Evolutionary conservation across 2,888 invertebrate genomes (phyloP).

Genomic region (Mythimna vitellina): DNA sequence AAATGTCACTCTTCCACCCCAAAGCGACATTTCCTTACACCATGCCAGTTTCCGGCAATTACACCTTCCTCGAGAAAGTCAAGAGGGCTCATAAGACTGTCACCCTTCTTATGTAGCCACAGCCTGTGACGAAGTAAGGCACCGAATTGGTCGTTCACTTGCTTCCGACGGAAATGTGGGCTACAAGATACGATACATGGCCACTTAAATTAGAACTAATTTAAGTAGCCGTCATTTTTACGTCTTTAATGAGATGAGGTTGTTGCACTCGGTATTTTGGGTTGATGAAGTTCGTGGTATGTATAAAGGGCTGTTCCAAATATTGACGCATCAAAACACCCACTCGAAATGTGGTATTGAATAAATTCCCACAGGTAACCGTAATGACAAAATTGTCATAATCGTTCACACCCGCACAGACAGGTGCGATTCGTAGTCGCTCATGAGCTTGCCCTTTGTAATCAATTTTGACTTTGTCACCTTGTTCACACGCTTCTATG

Average conservation of each 20-base stretch:
- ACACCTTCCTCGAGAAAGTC: slow-evolving; percentile 84
- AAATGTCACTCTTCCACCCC: slow-evolving; percentile 88
- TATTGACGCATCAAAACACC: slow-evolving; percentile 29
- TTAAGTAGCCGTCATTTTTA: slow-evolving; percentile 66
- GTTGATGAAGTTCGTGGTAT: slow-evolving; percentile 31
- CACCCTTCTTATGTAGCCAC: slow-evolving; percentile 81
- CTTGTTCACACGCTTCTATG: slow-evolving; percentile 76
- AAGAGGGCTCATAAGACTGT: slow-evolving; percentile 79
- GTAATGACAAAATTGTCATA: slow-evolving; percentile 79
- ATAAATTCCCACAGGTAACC: slow-evolving; percentile 77
- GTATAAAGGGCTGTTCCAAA: slow-evolving; percentile 30
- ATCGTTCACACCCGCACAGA: slow-evolving; percentile 77
- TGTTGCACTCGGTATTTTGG: slow-evolving; percentile 55
- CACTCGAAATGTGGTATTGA: slow-evolving; percentile 38
- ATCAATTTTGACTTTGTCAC: slow-evolving; percentile 80
- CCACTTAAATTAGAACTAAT: slow-evolving; percentile 70
- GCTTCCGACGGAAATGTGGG: slow-evolving; percentile 89
- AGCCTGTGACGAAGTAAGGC: slow-evolving; percentile 85
- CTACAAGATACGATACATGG: slow-evolving; percentile 72
- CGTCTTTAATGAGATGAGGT: slow-evolving; percentile 61
- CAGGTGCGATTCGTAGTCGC: slow-evolving; percentile 85
- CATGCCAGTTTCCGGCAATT: slow-evolving; percentile 87
- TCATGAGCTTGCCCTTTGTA: slow-evolving; percentile 70
- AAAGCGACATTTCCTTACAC: slow-evolving; percentile 83
- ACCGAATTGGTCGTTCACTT: slow-evolving; percentile 78